phyloP scores from a whole-genome alignment of 2,797 vertebrate genomes.

The Sphenopsis melanotis region DNA sequence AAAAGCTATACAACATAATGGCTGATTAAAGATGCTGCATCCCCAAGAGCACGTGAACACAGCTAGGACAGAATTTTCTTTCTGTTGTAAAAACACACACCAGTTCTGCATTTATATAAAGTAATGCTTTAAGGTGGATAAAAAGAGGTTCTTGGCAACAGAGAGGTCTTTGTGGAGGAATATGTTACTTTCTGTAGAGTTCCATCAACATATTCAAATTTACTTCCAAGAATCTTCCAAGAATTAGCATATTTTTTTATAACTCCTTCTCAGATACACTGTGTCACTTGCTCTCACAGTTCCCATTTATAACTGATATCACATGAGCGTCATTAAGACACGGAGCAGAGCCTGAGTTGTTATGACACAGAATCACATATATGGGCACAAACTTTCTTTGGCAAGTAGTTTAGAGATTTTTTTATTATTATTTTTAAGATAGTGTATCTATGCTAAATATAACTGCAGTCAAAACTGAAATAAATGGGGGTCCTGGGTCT shows the following conservation, averaged over 20 bases:
- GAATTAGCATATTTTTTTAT: conserved; percentile 57
- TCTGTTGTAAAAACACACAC: background rate
- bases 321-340: conserved; percentile 44
- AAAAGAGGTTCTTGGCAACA: conserved; percentile 5
- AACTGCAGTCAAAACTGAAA: background rate
- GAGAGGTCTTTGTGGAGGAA: conserved; percentile 12
- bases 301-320: conserved; percentile 47
- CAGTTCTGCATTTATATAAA: background rate
- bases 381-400: background rate
- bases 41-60: background rate
- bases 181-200: conserved; percentile 12
- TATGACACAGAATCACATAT: conserved; percentile 2
- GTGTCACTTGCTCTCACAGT: conserved; percentile 34
- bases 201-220: conserved; percentile 35
- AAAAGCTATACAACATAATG: background rate
- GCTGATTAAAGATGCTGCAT: background rate
- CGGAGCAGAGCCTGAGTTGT: conserved; percentile 5
- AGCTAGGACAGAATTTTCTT: background rate
- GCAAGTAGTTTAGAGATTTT: background rate
- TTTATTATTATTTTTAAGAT: background rate
- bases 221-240: conserved; percentile 50
- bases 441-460: background rate
- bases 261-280: conserved; percentile 55
- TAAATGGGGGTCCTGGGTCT: background rate
- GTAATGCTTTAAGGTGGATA: background rate